Base-by-base conservation (phyloP, 2,797 vertebrate species). In the Paramormyrops hopkinsi region DNA sequence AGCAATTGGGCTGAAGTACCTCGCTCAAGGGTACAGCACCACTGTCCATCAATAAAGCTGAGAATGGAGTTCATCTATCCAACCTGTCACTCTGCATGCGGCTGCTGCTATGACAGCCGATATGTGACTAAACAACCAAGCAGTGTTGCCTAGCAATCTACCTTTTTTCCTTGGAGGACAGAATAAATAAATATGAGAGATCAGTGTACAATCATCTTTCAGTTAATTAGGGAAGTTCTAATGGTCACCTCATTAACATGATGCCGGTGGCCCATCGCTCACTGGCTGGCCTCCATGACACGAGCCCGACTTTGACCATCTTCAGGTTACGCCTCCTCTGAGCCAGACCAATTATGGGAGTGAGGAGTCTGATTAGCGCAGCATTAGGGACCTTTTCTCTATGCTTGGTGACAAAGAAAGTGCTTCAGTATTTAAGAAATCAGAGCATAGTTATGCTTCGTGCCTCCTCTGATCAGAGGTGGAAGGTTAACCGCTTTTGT, bases 201-300 rank as follows among this genome's bases (percentile, higher is more conserved):
- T 93, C 93, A 94, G 92, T 94, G 94, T 93, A 95, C 41, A 44
- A 85, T 86, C 48, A 73, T 89, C 53, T 92, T 91, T 93, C 91
- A 93, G 92, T 92, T 93, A 94, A 95, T 95, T 96, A 95, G 94
- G 95, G 95, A 89, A 88, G 89, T 87, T 91, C 93, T 93, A 93
- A 91, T 92, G 91, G 89, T 92, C 91, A 94, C 92, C 92, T 93
- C 95, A 95, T 96, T 96, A 95, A 94, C 95, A 95, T 87, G 88
- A 89, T 85, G 92, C 93, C 95, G 96, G 96, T 95, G 92, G 93
- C 86, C 89, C 92, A 83, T 92, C 93, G 93, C 94, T 94, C 95
- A 93, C 93, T 88, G 91, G 93, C 94, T 93, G 93, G 93, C 93
- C 92, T 95, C 95, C 92, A 94, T 93, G 94, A 94, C 94, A 94